Base-by-base conservation (phyloP, 2,113 vertebrate species). In the Hystrix brachyura region DNA sequence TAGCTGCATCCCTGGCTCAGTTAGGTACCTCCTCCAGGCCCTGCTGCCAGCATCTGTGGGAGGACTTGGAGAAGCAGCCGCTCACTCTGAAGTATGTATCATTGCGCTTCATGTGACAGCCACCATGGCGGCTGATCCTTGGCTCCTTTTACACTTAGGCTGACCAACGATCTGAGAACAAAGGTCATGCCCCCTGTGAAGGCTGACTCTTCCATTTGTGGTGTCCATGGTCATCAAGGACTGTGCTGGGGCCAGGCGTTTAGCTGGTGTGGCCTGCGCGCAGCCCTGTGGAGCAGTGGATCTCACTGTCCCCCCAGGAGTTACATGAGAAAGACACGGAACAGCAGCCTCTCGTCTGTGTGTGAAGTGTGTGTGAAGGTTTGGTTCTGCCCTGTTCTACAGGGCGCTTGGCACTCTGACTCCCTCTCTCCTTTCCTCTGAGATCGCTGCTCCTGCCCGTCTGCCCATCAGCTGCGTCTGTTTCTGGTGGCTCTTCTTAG, bases 151-250 rank as follows among this genome's bases (percentile, higher is more conserved):
- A 91, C 88, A 88, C 11, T 8, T 90, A 91, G 71, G 86, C 57
- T 19, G 69, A 23, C 32, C 86, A 82, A 9, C 51, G 83, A 11
- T 78, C 94, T 97, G 51, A 94, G 96, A 96, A 74, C 59, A 85
- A 89, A 98, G 97, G 98, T 97, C 88, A 94, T 64, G 92, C 78
- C 48, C 80, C 72, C 55, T 1, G 88, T 6, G 90, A 91, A 57
- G 94, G 59, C 69, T 87, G 76, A 91, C 93, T 97, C 62, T 95
- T 98, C 90, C 53, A 67, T 82, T 71, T 97, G 69, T 74, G 57
- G 10, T 83, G 51, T 79, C 64, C 53, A 12, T 19, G 48, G 78
- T 43, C 29, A 46, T 12, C 3, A 81, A 85, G 12, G 43, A 29
- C 32, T 21, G 4, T 3, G 5, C 9, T 64, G 8, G 57, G 57